A percentile compares a stretch with the other conserved stretches of the same genome.
phyloP scores from a whole-genome alignment of 2,113 vertebrate species.

The Chaetops frenatus region DNA sequence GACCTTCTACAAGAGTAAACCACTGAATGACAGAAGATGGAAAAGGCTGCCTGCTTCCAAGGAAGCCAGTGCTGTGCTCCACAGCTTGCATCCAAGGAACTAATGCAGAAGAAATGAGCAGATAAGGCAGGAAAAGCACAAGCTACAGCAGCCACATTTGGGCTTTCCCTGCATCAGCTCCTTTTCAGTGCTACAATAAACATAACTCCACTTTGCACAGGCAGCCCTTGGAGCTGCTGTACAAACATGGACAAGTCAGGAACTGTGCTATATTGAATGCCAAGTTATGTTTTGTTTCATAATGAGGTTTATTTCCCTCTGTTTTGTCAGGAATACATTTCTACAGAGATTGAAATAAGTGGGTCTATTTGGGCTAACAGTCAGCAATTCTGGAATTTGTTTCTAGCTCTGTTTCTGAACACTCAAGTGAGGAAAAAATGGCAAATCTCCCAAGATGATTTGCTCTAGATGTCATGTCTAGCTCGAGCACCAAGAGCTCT shows the following conservation, averaged over 20 bases:
- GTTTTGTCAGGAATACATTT: neutral
- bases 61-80: neutral
- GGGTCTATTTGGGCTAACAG: neutral
- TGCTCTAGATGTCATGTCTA: neutral
- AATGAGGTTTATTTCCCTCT: neutral
- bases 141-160: neutral
- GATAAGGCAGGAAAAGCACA: neutral
- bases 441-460: neutral
- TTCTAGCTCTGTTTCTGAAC: neutral
- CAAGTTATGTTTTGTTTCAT: neutral
- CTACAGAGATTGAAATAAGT: neutral
- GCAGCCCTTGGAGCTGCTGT: neutral
- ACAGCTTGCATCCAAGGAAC: neutral
- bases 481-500: rapidly evolving
- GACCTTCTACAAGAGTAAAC: neutral
- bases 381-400: neutral
- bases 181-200: neutral
- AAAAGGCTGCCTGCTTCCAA: neutral
- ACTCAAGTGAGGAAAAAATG: neutral
- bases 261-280: neutral
- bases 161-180: neutral
- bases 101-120: neutral
- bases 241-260: neutral
- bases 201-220: neutral
- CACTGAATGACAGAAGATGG: neutral